Conservation (phyloP, 2,113 vertebrate genomes). For the Erinaceus europaeus region DNA sequence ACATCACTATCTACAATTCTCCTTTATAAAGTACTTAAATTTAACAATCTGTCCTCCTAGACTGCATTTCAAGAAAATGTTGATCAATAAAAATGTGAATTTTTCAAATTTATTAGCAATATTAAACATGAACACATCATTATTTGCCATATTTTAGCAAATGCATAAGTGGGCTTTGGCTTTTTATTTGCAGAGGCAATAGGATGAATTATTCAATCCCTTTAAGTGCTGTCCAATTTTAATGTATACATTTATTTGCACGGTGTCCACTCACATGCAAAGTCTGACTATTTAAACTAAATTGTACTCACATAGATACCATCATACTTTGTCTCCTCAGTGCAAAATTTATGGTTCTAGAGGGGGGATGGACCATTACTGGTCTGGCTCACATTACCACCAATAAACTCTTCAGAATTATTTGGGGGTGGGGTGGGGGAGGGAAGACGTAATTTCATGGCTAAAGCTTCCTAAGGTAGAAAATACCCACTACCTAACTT, state of each 20-base stretch:
- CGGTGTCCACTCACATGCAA: constrained; percentile 35
- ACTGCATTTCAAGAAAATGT: constrained; percentile 54
- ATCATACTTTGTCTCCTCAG: neutral
- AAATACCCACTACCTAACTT: neutral
- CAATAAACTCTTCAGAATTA: constrained; percentile 44
- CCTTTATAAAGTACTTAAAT: constrained; percentile 55
- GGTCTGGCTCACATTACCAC: constrained; percentile 15
- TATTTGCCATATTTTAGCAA: constrained; percentile 57
- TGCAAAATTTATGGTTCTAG: constrained; percentile 54
- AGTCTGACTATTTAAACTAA: constrained; percentile 45
- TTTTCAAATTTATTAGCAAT: constrained; percentile 67
- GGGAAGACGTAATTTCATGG: neutral
- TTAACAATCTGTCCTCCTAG: constrained; percentile 43
- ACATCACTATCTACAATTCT: neutral
- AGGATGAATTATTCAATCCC: constrained; percentile 61
- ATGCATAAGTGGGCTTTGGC: constrained; percentile 8
- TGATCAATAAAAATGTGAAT: constrained; percentile 61
- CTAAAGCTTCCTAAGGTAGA: neutral
- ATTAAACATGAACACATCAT: constrained; percentile 54
- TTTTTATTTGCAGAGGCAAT: constrained; percentile 42
- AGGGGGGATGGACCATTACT: constrained; percentile 20
- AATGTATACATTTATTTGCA: constrained; percentile 59
- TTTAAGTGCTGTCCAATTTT: constrained; percentile 55
- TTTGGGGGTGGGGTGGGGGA: neutral
- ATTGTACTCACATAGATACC: constrained; percentile 13